Conservation (phyloP, 2,113 vertebrate genomes). For the Albula goreensis region DNA sequence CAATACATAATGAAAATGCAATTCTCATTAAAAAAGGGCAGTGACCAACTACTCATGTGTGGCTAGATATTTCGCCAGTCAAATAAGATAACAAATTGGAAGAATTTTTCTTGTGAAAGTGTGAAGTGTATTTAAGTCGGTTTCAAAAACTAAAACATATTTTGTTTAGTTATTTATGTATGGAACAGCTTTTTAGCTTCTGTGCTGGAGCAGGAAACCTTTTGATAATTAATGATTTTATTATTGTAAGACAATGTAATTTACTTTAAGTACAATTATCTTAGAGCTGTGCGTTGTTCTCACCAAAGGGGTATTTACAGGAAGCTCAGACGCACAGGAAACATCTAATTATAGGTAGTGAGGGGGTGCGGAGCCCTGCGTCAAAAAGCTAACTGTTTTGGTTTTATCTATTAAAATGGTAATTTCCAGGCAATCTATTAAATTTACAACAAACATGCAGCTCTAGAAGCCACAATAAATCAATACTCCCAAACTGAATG, state of each 20-base stretch:
- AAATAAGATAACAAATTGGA: too few relatives aligned
- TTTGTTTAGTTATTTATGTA: too few relatives aligned
- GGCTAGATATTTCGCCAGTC: too few relatives aligned
- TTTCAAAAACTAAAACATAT: too few relatives aligned
- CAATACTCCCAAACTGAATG: too few relatives aligned
- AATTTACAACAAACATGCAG: neutral
- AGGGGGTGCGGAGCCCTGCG: neutral
- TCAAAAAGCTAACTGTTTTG: neutral
- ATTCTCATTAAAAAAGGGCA: neutral
- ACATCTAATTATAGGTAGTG: neutral
- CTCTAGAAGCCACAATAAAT: too few relatives aligned
- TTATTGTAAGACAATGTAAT: neutral
- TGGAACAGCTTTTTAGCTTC: too few relatives aligned
- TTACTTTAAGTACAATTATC: neutral
- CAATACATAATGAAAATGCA: too few relatives aligned
- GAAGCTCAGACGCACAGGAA: neutral
- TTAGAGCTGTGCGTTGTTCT: neutral
- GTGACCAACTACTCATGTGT: neutral
- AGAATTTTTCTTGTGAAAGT: too few relatives aligned
- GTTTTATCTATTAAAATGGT: neutral
- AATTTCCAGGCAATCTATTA: neutral
- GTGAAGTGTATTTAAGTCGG: too few relatives aligned
- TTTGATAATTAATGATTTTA: neutral
- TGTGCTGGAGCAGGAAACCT: neutral
- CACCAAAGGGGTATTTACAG: slow-evolving; percentile 12